These are phyloP conservation scores for Polyommatus iphigenia DNA, from an alignment of 2,888 invertebrate genomes.

Conservation along the genomic window DNA sequence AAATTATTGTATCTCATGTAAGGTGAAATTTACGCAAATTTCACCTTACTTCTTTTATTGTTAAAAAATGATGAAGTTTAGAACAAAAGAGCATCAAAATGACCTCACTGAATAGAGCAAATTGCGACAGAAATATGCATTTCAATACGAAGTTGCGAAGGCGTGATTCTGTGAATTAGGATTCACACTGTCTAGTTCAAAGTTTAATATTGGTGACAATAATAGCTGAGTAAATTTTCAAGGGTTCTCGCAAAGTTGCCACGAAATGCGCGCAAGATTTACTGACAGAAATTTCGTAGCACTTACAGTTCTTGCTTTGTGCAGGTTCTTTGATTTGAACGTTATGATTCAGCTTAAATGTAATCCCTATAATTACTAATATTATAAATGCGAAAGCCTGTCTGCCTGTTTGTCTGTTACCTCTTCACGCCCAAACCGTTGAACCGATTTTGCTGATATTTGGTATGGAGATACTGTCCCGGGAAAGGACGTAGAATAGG, in stretches of 20 bases:
- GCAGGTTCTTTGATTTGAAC: not conserved
- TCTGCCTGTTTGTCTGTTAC: too few species aligned
- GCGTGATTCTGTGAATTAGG: conserved; percentile 16
- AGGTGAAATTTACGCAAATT: not conserved
- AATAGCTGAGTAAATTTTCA: conserved; percentile 17
- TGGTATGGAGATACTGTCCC: too few species aligned
- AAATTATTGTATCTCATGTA: not conserved
- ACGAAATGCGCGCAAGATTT: not conserved
- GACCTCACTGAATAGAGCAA: conserved; percentile 24
- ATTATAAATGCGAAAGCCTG: not conserved
- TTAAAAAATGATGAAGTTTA: not conserved
- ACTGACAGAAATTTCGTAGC: not conserved
- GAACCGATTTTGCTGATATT: too few species aligned
- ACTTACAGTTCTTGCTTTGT: conserved; percentile 1
- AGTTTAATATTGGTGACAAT: conserved; percentile 24
- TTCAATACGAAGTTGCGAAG: conserved; percentile 26
- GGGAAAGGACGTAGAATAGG: too few species aligned
- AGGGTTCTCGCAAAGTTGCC: not conserved
- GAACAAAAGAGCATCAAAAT: conserved; percentile 26
- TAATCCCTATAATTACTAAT: not conserved
- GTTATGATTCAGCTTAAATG: not conserved
- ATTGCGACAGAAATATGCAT: conserved; percentile 23
- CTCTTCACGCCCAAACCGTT: too few species aligned
- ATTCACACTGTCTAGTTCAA: conserved; percentile 5
- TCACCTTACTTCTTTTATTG: too few species aligned